phyloP scores from a whole-genome alignment of 2,797 vertebrate species.

The Bradypus variegatus region DNA sequence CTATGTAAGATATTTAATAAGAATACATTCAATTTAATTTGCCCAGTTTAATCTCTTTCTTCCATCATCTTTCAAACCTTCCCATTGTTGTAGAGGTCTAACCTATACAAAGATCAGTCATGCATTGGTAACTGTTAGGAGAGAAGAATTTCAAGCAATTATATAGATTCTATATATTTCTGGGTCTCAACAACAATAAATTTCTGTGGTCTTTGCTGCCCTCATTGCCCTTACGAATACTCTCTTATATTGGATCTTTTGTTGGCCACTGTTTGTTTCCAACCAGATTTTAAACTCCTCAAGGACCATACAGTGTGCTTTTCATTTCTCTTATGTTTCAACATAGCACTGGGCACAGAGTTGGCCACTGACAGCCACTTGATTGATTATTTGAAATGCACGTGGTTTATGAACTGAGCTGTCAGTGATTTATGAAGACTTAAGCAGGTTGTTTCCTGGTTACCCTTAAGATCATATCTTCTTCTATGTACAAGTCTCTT shows the following conservation, averaged over 20 bases:
- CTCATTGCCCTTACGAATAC: background rate
- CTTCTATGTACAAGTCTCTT: slow-evolving; percentile 13
- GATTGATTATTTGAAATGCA: background rate
- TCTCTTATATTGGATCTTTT: background rate
- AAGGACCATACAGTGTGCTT: background rate
- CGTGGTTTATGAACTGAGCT: background rate
- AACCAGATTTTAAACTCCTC: background rate
- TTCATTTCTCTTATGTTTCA: background rate
- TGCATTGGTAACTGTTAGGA: background rate
- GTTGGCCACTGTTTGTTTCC: background rate
- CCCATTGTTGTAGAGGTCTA: background rate
- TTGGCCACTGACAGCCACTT: background rate
- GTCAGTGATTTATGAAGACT: background rate
- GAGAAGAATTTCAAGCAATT: background rate
- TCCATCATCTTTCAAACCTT: background rate
- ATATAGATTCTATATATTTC: background rate
- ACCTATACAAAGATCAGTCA: background rate
- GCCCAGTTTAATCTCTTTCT: background rate
- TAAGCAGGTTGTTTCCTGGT: background rate
- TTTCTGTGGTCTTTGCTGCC: background rate
- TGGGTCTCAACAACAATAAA: background rate
- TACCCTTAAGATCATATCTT: background rate
- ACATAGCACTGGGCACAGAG: background rate
- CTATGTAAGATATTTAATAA: background rate
- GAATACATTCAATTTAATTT: background rate